Conservation (phyloP, 1,140 invertebrate genomes). For the Drosophila tani region DNA sequence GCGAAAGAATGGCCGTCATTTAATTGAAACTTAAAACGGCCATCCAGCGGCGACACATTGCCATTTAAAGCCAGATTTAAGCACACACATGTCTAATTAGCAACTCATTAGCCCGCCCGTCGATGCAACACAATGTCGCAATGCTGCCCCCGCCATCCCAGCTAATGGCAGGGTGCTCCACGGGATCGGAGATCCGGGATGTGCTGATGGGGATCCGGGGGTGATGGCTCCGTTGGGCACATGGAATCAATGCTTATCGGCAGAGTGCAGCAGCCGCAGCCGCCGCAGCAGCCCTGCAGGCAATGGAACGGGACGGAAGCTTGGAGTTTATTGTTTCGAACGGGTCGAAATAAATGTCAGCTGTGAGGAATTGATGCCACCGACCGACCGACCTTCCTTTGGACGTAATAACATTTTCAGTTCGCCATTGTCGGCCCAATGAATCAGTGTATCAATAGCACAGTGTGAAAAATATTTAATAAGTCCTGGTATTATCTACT, state of each 20-base stretch:
- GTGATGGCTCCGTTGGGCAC: slow-evolving; percentile 19
- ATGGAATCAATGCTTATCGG: slow-evolving; percentile 67
- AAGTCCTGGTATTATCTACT: too few species aligned
- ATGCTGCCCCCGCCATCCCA: not conserved
- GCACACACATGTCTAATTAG: slow-evolving; percentile 73
- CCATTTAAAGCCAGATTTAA: slow-evolving; percentile 67
- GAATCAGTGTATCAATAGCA: slow-evolving; percentile 58
- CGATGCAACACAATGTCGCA: slow-evolving; percentile 59
- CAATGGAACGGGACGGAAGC: not conserved
- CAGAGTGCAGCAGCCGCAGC: slow-evolving; percentile 56
- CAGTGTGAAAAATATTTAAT: not conserved
- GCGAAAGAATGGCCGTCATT: slow-evolving; percentile 24
- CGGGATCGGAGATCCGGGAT: slow-evolving; percentile 1
- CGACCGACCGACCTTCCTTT: slow-evolving; percentile 8
- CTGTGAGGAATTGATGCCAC: slow-evolving; percentile 27
- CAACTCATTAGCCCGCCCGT: slow-evolving; percentile 71
- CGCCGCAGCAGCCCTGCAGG: not conserved
- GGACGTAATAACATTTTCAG: slow-evolving; percentile 65
- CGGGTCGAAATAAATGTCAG: slow-evolving; percentile 53
- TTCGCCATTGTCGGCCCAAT: slow-evolving; percentile 55
- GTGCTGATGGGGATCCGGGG: too few species aligned
- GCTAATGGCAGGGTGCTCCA: slow-evolving; percentile 5
- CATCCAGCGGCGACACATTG: slow-evolving; percentile 45
- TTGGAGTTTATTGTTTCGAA: slow-evolving; percentile 55
- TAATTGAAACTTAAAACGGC: slow-evolving; percentile 45